phyloP scores from a whole-genome alignment of 92 coral and sea anemone species.

The Phenganax stokvisi region DNA sequence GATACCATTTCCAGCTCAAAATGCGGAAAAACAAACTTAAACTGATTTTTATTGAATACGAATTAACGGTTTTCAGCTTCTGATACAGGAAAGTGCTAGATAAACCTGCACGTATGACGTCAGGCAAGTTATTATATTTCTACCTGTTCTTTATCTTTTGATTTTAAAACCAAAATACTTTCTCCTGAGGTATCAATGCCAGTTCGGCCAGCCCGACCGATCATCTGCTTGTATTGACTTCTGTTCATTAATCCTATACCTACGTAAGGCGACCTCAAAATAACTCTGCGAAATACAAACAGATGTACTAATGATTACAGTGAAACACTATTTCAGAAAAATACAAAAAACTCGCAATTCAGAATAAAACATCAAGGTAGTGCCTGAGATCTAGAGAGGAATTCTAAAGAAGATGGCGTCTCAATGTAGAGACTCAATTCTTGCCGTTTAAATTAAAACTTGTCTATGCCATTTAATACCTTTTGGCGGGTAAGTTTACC shows the following conservation, averaged over 20 bases:
- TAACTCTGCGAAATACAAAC: conserved; percentile 58
- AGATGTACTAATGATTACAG: background rate
- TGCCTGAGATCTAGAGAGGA: background rate
- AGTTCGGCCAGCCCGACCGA: conserved; percentile 96
- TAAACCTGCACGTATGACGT: too few species aligned
- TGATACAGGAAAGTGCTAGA: background rate
- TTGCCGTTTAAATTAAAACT: too few species aligned
- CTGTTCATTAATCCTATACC: conserved; percentile 60
- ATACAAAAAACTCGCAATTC: background rate
- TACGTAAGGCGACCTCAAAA: conserved; percentile 84
- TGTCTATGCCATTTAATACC: conserved; percentile 44
- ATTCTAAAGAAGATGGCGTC: too few species aligned
- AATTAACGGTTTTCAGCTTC: background rate
- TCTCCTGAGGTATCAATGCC: conserved; percentile 98
- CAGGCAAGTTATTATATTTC: background rate
- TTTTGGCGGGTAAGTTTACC: conserved; percentile 93
- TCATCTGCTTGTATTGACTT: conserved; percentile 98
- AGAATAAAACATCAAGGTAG: background rate
- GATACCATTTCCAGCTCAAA: background rate
- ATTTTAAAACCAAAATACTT: conserved; percentile 75
- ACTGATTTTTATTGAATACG: background rate
- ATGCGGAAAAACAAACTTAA: background rate
- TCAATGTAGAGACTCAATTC: too few species aligned
- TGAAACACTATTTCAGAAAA: too few species aligned
- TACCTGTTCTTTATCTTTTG: conserved; percentile 73